Percentiles rank a stretch among this genome's conserved stretches.
Conservation (phyloP, 2,888 invertebrate genomes). For the Unio delphinus region DNA sequence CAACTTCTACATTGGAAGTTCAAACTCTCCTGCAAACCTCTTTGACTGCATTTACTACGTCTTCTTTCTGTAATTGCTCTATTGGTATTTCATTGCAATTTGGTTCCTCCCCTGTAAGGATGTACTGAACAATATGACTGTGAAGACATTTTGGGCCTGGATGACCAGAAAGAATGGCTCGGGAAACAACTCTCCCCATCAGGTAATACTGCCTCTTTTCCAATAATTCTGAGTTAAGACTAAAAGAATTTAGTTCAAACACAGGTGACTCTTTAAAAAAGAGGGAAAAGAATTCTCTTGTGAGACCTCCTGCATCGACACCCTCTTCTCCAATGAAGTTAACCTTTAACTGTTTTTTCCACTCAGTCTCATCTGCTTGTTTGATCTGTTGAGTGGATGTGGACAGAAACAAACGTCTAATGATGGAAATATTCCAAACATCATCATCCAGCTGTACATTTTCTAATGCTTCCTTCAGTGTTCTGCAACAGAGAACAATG, state of each 20-base stretch:
- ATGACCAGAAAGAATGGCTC: conserved; percentile 12
- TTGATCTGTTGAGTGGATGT: conserved; percentile 13
- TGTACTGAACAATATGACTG: conserved; percentile 12
- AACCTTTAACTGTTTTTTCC: conserved; percentile 8
- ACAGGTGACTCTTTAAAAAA: conserved; percentile 12
- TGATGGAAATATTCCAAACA: conserved; percentile 7
- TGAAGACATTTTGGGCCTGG: conserved; percentile 16
- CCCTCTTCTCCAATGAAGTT: conserved; percentile 20
- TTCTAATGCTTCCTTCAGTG: not conserved
- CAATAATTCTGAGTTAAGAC: conserved; percentile 11
- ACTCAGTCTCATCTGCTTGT: conserved; percentile 13
- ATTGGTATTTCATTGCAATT: not conserved
- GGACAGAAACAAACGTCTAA: conserved; percentile 7
- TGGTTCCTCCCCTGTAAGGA: conserved; percentile 6
- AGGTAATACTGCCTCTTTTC: conserved; percentile 11
- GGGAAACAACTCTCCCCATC: conserved; percentile 10
- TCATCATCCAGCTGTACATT: not conserved
- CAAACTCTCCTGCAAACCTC: conserved; percentile 3
- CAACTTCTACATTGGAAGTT: no score
- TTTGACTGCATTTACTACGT: conserved; percentile 9
- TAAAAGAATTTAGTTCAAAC: conserved; percentile 14
- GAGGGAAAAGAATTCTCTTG: conserved; percentile 11
- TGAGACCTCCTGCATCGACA: conserved; percentile 18
- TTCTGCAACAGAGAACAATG: not conserved
- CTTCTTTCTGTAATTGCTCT: conserved; percentile 1